These are phyloP conservation scores for Labia minor DNA, from an alignment of 2,888 invertebrate species.

Conservation along the genomic window DNA sequence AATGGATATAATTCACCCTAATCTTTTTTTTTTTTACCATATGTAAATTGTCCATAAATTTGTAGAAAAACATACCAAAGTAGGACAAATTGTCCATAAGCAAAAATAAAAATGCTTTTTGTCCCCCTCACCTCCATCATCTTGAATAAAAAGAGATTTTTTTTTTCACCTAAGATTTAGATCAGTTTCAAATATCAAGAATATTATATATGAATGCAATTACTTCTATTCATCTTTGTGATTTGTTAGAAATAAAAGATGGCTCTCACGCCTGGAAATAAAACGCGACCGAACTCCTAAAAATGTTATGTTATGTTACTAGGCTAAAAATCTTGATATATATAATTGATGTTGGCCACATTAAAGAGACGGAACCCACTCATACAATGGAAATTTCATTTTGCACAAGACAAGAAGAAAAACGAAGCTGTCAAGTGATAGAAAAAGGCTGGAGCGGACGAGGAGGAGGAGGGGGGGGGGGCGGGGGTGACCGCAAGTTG, in stretches of 20 bases:
- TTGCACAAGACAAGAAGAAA: neutral
- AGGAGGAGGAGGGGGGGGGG: neutral
- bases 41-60: no score
- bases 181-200: neutral
- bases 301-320: neutral
- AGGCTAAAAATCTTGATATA: neutral
- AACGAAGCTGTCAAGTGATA: no score
- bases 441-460: no score
- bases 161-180: neutral
- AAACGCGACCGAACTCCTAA: constrained; percentile 1
- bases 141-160: neutral
- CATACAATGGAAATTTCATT: neutral
- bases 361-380: neutral
- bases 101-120: neutral
- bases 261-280: neutral
- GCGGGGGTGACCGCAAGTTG: neutral
- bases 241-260: constrained; percentile 13
- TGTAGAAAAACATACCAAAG: neutral
- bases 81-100: neutral
- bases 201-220: neutral
- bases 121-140: no score
- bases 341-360: constrained; percentile 3
- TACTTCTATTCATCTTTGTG: constrained; percentile 13
- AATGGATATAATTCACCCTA: no score
- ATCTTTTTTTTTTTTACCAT: no score